A percentile compares a stretch with the other conserved stretches of the same genome.
phyloP scores from a whole-genome alignment of 2,888 invertebrate genomes.

The Graphium colonna region DNA sequence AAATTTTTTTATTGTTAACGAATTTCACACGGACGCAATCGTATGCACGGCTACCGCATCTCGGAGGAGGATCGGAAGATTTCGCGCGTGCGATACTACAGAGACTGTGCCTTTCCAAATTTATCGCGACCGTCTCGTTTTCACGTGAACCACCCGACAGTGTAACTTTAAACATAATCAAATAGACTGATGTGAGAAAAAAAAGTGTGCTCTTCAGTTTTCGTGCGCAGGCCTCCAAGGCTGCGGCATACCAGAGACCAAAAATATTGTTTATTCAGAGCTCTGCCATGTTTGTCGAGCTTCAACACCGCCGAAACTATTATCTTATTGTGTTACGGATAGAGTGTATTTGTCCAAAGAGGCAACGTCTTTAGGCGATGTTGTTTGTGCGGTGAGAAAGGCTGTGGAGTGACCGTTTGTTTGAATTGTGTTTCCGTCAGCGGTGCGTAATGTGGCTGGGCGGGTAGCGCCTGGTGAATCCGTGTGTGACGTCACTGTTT shows the following conservation, averaged over 20 bases:
- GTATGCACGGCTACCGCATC: constrained; percentile 60
- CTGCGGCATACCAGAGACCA: constrained; percentile 45
- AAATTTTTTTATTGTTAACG: constrained; percentile 72
- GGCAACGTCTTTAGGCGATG: constrained; percentile 48
- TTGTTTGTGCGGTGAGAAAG: constrained; percentile 43
- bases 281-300: constrained; percentile 68
- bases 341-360: constrained; percentile 57
- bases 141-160: constrained; percentile 31
- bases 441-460: constrained; percentile 29
- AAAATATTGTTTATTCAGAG: constrained; percentile 61
- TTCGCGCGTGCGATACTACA: constrained; percentile 30
- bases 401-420: constrained; percentile 48
- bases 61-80: constrained; percentile 40
- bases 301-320: constrained; percentile 66
- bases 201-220: constrained; percentile 26
- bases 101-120: constrained; percentile 2
- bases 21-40: constrained; percentile 68
- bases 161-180: constrained; percentile 30
- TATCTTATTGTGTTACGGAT: constrained; percentile 65
- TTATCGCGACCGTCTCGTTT: constrained; percentile 11
- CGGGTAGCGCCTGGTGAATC: constrained; percentile 22
- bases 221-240: constrained; percentile 57
- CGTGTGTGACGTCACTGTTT: constrained; percentile 7
- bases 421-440: constrained; percentile 32
- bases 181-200: constrained; percentile 30